Evolutionary conservation across 2,888 invertebrate genomes (phyloP).

Genomic region (Leucophenga montana): DNA sequence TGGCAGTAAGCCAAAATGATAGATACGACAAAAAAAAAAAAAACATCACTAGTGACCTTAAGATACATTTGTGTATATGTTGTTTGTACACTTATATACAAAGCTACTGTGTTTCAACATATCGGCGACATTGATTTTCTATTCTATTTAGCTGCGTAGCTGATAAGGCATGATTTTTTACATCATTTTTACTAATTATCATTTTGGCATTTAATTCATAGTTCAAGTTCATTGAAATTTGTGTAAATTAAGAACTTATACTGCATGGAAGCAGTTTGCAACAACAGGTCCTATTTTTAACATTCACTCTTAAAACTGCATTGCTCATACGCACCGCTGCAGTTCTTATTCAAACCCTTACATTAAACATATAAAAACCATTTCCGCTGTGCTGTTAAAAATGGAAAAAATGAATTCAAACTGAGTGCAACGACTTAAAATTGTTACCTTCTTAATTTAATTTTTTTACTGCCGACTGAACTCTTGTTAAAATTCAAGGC

Average conservation of each 20-base stretch:
- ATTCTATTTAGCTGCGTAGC: too few relatives aligned
- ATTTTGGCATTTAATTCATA: background rate
- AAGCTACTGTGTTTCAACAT: too few relatives aligned
- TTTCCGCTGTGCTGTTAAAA: constrained; percentile 11
- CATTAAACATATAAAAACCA: background rate
- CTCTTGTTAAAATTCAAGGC: constrained; percentile 12
- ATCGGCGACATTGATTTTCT: too few relatives aligned
- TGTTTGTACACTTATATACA: too few relatives aligned
- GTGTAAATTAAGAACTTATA: background rate
- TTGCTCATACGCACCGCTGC: too few relatives aligned
- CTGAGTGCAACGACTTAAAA: constrained; percentile 12
- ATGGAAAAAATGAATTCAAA: background rate
- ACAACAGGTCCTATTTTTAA: too few relatives aligned
- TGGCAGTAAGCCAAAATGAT: background rate
- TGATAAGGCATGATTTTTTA: too few relatives aligned
- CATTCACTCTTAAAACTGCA: too few relatives aligned
- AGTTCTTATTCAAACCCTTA: too few relatives aligned
- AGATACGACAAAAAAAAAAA: background rate
- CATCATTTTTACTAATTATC: too few relatives aligned
- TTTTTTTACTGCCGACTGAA: background rate
- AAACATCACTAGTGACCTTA: background rate
- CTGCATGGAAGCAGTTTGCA: too few relatives aligned
- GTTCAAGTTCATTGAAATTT: constrained; percentile 12
- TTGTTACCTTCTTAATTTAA: background rate
- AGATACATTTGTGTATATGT: too few relatives aligned